These are phyloP conservation scores for Formica selysi DNA, from an alignment of 1,140 invertebrate species.

Conservation along the genomic window DNA sequence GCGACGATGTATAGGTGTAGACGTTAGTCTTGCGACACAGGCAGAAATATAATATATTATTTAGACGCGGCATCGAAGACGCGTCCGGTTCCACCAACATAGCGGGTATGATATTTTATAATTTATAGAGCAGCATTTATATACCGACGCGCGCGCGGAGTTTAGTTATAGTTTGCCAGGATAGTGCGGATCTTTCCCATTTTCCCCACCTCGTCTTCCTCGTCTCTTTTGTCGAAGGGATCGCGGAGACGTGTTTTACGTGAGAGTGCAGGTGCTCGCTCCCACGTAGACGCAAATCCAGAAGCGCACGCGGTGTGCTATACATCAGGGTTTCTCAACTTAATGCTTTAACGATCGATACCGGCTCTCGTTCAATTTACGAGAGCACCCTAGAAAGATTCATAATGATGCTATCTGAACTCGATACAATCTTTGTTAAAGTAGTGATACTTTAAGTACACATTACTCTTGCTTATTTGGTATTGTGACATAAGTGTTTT, in stretches of 20 bases:
- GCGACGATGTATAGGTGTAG: not conserved
- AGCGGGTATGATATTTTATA: slow-evolving; percentile 51
- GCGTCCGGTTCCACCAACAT: slow-evolving; percentile 32
- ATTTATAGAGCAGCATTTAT: slow-evolving; percentile 65
- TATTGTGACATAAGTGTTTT: not conserved
- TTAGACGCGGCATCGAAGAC: slow-evolving; percentile 37
- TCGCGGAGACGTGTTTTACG: slow-evolving; percentile 64
- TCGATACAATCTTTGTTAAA: not conserved
- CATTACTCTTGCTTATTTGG: not conserved
- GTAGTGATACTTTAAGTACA: not conserved
- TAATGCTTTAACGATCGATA: slow-evolving; percentile 44
- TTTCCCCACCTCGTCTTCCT: slow-evolving; percentile 35
- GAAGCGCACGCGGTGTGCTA: slow-evolving; percentile 42
- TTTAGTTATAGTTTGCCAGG: slow-evolving; percentile 62
- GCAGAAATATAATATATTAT: slow-evolving; percentile 64
- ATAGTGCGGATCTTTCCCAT: slow-evolving; percentile 48
- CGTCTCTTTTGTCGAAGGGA: slow-evolving; percentile 56
- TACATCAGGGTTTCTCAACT: slow-evolving; percentile 59
- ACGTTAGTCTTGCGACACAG: slow-evolving; percentile 52
- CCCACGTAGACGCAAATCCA: slow-evolving; percentile 60
- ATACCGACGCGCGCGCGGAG: slow-evolving; percentile 9
- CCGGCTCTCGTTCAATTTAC: not conserved
- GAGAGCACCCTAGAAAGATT: not conserved
- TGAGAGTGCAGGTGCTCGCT: slow-evolving; percentile 55
- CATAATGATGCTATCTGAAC: not conserved